phyloP scores from a whole-genome alignment of 2,888 invertebrate genomes.

The Laothoe populi region DNA sequence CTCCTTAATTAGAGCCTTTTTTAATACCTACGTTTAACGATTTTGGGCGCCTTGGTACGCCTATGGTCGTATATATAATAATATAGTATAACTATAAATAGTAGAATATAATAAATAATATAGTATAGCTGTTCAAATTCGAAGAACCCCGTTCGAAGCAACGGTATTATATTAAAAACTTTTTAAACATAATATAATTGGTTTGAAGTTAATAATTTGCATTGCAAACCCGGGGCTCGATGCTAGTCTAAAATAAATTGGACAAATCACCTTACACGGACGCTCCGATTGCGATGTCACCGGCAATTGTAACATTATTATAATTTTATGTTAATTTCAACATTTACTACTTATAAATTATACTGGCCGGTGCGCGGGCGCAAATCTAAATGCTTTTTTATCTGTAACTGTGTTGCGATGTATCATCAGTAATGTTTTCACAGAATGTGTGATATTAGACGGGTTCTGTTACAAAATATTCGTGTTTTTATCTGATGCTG shows the following conservation, averaged over 20 bases:
- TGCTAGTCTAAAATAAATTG: not conserved
- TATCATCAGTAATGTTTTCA: slow-evolving; percentile 46
- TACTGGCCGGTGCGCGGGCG: slow-evolving; percentile 61
- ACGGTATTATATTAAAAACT: too few species aligned
- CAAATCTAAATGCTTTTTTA: slow-evolving; percentile 58
- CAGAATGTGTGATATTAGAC: slow-evolving; percentile 33
- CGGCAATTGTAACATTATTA: slow-evolving; percentile 75
- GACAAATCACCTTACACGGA: slow-evolving; percentile 56
- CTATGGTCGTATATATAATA: too few species aligned
- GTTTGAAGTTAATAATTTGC: not conserved
- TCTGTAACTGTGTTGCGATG: slow-evolving; percentile 55
- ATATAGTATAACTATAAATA: too few species aligned
- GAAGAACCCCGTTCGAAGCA: too few species aligned
- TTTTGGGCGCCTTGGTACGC: too few species aligned
- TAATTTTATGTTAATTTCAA: slow-evolving; percentile 74
- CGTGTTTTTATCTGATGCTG: slow-evolving; percentile 13
- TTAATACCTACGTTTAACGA: too few species aligned
- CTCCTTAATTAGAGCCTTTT: too few species aligned
- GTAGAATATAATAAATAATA: too few species aligned
- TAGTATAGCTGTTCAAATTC: too few species aligned
- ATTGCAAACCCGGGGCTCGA: not conserved
- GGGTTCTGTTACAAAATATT: slow-evolving; percentile 19
- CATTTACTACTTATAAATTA: slow-evolving; percentile 52
- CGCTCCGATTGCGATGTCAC: slow-evolving; percentile 57
- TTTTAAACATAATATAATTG: too few species aligned